These are phyloP conservation scores for Drosophila hydei DNA, from an alignment of 1,140 invertebrate species.

Conservation along the genomic window DNA sequence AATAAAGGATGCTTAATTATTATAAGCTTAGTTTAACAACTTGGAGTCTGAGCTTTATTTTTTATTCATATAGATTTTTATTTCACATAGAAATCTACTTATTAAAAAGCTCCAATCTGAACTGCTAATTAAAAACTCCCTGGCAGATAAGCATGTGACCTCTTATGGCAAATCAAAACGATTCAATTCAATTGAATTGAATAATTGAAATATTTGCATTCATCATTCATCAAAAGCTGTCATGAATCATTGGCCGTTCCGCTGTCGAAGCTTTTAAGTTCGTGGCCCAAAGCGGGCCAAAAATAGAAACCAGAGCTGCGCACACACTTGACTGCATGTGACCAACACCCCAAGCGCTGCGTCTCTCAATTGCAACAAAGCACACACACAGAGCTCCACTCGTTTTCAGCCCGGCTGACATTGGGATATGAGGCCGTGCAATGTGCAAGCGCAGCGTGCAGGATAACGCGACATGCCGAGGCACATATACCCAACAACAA, in stretches of 20 bases:
- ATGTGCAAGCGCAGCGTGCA: slow-evolving; percentile 37
- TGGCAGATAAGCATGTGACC: no score
- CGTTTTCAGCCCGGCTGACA: not conserved
- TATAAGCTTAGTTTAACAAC: no score
- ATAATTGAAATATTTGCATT: slow-evolving; percentile 9
- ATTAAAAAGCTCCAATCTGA: no score
- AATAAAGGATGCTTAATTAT: no score
- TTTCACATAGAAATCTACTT: no score
- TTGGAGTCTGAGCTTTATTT: no score
- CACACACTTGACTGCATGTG: slow-evolving; percentile 43
- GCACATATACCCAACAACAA: not conserved
- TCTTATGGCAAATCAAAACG: no score
- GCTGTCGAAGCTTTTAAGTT: slow-evolving; percentile 17
- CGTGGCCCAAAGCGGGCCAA: slow-evolving; percentile 1
- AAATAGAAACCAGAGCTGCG: slow-evolving; percentile 37
- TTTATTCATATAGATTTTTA: no score
- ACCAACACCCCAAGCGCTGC: slow-evolving; percentile 6
- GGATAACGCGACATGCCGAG: slow-evolving; percentile 23
- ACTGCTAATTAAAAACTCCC: no score
- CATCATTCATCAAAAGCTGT: not conserved
- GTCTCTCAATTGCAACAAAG: not conserved
- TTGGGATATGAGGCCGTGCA: slow-evolving; percentile 6
- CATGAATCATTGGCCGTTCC: slow-evolving; percentile 11
- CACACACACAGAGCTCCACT: no score
- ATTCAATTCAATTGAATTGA: no score